Percentiles rank a stretch among this genome's conserved stretches.
phyloP scores from a whole-genome alignment of 2,113 vertebrate genomes.

The Poicephalus gulielmi region DNA sequence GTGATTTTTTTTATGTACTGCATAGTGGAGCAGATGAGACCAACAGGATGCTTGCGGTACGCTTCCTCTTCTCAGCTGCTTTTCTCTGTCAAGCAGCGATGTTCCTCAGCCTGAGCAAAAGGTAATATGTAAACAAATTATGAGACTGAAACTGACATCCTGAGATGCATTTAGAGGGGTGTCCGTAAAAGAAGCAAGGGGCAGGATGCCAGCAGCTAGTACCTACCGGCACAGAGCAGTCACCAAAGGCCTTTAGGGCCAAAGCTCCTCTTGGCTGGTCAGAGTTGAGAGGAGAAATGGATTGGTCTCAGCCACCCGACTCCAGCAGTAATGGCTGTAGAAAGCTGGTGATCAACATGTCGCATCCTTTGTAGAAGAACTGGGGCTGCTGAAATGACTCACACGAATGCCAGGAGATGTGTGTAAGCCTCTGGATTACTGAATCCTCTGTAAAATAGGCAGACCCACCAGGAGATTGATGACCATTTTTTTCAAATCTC shows the following conservation, averaged over 20 bases:
- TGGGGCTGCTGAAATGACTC: neutral
- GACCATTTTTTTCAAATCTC: neutral
- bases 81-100: neutral
- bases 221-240: rapidly evolving
- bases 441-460: neutral
- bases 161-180: neutral
- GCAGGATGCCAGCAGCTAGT: neutral
- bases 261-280: neutral
- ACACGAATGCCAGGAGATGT: rapidly evolving
- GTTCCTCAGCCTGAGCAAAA: neutral
- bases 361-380: neutral
- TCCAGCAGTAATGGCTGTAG: neutral
- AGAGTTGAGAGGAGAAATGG: neutral
- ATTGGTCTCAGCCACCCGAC: neutral
- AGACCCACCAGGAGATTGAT: neutral
- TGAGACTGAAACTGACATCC: rapidly evolving
- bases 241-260: too few relatives aligned
- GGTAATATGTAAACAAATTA: rapidly evolving
- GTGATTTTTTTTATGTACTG: neutral
- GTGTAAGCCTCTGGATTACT: neutral
- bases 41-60: too few relatives aligned
- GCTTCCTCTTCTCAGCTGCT: rapidly evolving
- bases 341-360: neutral
- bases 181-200: neutral
- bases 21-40: rapidly evolving